Evolutionary conservation across 2,888 invertebrate genomes (phyloP), one percentile per base, ranked within the genome.

Genomic region (Adela reaumurella): DNA sequence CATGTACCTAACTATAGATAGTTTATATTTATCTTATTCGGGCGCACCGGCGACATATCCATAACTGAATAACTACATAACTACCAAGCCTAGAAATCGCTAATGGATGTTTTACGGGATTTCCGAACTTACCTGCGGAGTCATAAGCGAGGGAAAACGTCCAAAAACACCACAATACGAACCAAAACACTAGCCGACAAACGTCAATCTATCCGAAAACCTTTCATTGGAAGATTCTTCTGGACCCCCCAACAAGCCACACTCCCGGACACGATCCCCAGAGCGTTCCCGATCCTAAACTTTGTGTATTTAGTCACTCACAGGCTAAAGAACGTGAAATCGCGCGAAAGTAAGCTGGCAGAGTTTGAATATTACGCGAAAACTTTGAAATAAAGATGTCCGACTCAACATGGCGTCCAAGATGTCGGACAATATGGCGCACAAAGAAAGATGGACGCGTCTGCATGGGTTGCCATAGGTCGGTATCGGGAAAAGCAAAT

Each of bases 371-470:
- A 70, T 80, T 79, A 81, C 74, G 74, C 74, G 77, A 79, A 80
- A 80, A 79, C 85, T 84, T 84, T 84, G 84, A 85, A 84, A 84
- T n/a, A 85, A 85, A 85, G 84, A 85, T 85, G 86, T 85, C 84
- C 81, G 85, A 81, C 81, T 83, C 84, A 84, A 86, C 83, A 86
- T 86, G 86, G 86, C 85, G 83, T 81, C 81, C 81, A 81, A 83
- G 78, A 83, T 83, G 83, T 83, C 82, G 78, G 82, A 80, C 79
- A 78, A 78, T 77, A 80, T 80, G 79, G 80, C 80, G 78, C 35
- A 35, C 35, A 35, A 70, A 65, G 72, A 74, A 79, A 79, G 76
- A 80, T 79, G 80, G 79, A 79, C 77, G 77, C 79, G 35, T 35
- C n/a, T 8, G 3, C 14, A 3, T 8, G 35, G 35, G 35, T 35